Percentiles rank a stretch among this genome's conserved stretches.
Evolutionary conservation across 2,113 vertebrate species (phyloP).

Genomic region (Hiodon tergisus): DNA sequence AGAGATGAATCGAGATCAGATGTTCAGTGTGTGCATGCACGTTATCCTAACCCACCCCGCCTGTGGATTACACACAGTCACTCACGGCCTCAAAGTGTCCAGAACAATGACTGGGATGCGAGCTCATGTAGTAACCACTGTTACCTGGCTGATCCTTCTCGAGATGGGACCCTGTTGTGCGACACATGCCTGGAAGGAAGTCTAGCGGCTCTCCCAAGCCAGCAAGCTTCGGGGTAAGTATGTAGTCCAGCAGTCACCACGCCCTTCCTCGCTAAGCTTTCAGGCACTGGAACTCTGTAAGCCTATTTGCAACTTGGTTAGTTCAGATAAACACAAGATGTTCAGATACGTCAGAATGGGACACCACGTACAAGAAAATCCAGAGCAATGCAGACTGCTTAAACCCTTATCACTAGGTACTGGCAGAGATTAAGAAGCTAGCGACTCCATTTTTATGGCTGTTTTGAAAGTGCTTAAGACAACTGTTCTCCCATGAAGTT

Average conservation of each 20-base stretch:
- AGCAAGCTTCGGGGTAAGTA: neutral
- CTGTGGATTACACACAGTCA: neutral
- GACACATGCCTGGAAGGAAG: too few relatives aligned
- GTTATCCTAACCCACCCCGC: neutral
- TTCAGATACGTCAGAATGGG: too few relatives aligned
- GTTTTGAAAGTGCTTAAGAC: neutral
- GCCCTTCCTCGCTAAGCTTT: neutral
- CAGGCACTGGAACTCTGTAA: neutral
- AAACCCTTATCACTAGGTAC: too few relatives aligned
- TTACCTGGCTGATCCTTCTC: too few relatives aligned
- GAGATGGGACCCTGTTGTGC: too few relatives aligned
- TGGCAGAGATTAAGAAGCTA: too few relatives aligned
- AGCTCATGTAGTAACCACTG: too few relatives aligned
- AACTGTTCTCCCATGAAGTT: neutral
- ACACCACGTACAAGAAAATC: too few relatives aligned
- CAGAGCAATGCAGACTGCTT: neutral
- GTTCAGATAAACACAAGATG: neutral
- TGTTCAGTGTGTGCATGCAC: neutral
- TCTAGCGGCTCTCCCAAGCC: neutral
- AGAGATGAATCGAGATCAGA: neutral
- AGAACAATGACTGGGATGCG: too few relatives aligned
- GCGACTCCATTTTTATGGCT: neutral
- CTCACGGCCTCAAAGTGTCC: too few relatives aligned
- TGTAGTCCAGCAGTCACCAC: neutral
- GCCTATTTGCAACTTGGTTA: constrained; percentile 2